Conservation (phyloP, 2,113 vertebrate genomes). For the Catharus minimus region DNA sequence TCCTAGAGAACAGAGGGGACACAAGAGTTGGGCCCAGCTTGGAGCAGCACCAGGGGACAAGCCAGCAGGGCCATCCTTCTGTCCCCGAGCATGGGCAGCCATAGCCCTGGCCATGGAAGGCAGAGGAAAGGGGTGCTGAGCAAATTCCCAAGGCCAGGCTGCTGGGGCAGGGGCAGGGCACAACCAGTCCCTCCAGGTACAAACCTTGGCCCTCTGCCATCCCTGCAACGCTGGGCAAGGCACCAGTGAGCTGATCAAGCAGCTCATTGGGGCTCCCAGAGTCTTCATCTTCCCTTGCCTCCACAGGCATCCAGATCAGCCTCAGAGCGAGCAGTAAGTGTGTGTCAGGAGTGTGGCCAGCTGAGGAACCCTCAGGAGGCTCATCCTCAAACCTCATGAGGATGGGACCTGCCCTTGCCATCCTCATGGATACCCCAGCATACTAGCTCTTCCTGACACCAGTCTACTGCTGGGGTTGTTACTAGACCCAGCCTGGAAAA, state of each 20-base stretch:
- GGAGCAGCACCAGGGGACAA: rapidly evolving
- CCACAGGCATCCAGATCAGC: neutral
- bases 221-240: neutral
- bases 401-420: neutral
- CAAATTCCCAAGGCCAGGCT: rapidly evolving
- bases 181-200: neutral
- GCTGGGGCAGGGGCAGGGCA: neutral
- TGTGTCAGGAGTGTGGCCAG: neutral
- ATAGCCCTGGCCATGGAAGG: neutral
- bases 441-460: neutral
- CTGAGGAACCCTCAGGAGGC: neutral
- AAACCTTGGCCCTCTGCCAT: neutral
- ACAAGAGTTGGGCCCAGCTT: neutral
- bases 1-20: constrained; percentile 76
- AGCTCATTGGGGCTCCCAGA: neutral
- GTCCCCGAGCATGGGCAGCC: rapidly evolving
- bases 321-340: neutral
- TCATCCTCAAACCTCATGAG: too few species aligned
- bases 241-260: neutral
- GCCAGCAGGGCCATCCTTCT: neutral
- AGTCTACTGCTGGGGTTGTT: neutral
- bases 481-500: neutral
- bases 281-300: neutral
- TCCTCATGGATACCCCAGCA: neutral
- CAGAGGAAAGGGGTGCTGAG: neutral